Evolutionary conservation across 1,140 invertebrate species (phyloP), one percentile per base, ranked within the genome.

Genomic region (Drosophila erecta): DNA sequence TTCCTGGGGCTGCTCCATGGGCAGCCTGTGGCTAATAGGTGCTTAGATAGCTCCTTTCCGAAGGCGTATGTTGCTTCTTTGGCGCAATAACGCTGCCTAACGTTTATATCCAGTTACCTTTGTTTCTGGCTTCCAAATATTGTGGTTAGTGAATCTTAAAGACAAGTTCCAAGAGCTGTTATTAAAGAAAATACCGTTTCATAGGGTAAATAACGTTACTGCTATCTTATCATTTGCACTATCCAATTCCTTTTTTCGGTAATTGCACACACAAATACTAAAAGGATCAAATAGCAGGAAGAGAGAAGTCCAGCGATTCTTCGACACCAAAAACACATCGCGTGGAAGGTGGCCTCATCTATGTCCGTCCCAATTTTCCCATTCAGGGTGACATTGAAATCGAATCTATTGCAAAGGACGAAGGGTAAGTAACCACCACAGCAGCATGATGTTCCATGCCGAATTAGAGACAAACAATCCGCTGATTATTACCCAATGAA

Each of bases 361-460:
- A 79, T 60, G 65, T 79, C 47, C 76, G 90, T 73, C 85, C 91
- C 12, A 91, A 90, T 78, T 65, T 92, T 33, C 83, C 90, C 60
- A 84, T 77, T 53, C 87, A 81, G 43, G 78, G 81, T 69, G 77
- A 91, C 56, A 80, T 83, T 55, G 60, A 92, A 73, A 90, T 92
- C 53, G 75, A 85, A 80, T 83, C 83, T 72, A 90, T 78, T 75
- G 79, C 80, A 76, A 92, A 92, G 77, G 90, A 92, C 73, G 80
- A 92, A 83, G 73, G 77, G 91, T 92, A 79, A 90, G 87, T 83
- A 17, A 70, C 65, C 30, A 38, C 30, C 35, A 37, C 35, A 37
- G 0, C 10, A 0, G 12, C 2, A 37, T 37, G 27, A 7, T 30
- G 30, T 30, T 8, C 8, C 2, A 53, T 38, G 33, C 43, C 41